Conservation (phyloP, 2,888 invertebrate species). For the Xanthostigma xanthostigma region DNA sequence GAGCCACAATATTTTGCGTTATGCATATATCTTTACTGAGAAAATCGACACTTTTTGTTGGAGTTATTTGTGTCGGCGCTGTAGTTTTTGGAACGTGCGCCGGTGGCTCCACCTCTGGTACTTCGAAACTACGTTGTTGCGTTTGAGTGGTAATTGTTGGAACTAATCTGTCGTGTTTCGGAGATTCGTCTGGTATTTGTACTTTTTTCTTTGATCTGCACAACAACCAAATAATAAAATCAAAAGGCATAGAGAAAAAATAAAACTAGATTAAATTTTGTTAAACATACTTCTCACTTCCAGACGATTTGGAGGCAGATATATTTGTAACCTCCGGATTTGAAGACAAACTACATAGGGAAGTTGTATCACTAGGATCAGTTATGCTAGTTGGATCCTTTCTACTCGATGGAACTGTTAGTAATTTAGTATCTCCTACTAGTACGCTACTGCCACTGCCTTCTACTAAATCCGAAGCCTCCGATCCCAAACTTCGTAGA, state of each 20-base stretch:
- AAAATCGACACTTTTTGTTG: slow-evolving; percentile 15
- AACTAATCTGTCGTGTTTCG: slow-evolving; percentile 6
- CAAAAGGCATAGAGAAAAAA: too few relatives aligned
- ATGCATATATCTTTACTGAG: slow-evolving; percentile 19
- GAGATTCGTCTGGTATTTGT: slow-evolving; percentile 1
- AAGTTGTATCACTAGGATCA: slow-evolving; percentile 59
- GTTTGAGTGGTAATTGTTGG: slow-evolving; percentile 2
- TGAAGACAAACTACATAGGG: slow-evolving; percentile 52
- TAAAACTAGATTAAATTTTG: neutral
- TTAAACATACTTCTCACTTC: slow-evolving; percentile 26
- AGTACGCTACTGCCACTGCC: slow-evolving; percentile 20
- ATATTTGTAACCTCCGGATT: slow-evolving; percentile 26
- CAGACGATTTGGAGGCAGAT: too few relatives aligned
- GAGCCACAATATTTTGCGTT: neutral
- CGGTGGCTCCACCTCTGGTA: neutral
- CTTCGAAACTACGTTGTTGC: slow-evolving; percentile 5
- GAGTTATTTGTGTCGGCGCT: slow-evolving; percentile 3
- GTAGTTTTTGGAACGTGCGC: slow-evolving; percentile 1
- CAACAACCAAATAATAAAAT: neutral
- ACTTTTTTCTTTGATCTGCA: slow-evolving; percentile 3
- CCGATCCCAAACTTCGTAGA: slow-evolving; percentile 48
- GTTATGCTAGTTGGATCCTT: slow-evolving; percentile 44
- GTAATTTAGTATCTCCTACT: slow-evolving; percentile 22
- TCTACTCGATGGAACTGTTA: slow-evolving; percentile 29
- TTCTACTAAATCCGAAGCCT: slow-evolving; percentile 31